Percentiles rank a stretch among this genome's conserved stretches.
These are phyloP conservation scores for Noturus placidus DNA, from an alignment of 2,113 vertebrate genomes.

Conservation along the genomic window DNA sequence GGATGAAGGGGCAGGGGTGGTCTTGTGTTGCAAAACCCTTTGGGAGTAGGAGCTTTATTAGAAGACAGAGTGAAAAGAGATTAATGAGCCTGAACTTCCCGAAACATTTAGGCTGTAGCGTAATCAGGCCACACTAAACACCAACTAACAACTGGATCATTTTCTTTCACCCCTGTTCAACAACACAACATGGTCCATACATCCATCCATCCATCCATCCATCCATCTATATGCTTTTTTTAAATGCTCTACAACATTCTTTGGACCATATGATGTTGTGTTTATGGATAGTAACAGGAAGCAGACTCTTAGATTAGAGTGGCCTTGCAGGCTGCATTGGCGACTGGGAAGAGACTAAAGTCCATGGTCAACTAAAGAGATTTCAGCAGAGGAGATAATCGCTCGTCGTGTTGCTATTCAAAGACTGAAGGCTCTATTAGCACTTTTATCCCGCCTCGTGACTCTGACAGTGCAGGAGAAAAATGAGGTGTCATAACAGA, in stretches of 20 bases:
- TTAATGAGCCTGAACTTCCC: constrained; percentile 60
- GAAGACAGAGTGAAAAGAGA: constrained; percentile 23
- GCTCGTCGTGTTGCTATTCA: background rate
- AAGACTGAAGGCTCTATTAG: constrained; percentile 19
- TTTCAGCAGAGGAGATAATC: constrained; percentile 35
- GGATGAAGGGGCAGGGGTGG: constrained; percentile 51
- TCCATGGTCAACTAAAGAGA: constrained; percentile 44
- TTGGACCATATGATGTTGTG: constrained; percentile 51
- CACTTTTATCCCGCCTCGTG: background rate
- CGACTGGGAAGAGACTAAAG: constrained; percentile 35
- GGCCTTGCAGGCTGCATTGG: constrained; percentile 49
- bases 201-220: background rate
- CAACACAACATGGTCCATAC: background rate
- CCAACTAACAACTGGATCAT: constrained; percentile 48
- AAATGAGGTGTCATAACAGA: constrained; percentile 10
- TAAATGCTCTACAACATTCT: constrained; percentile 47
- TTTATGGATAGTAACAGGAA: constrained; percentile 70
- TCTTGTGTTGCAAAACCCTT: constrained; percentile 33
- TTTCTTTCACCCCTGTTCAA: background rate
- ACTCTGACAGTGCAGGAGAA: background rate
- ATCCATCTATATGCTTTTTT: constrained; percentile 49
- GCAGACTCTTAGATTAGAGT: constrained; percentile 60
- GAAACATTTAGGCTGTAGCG: background rate
- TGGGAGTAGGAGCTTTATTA: constrained; percentile 41
- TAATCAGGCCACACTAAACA: background rate